Base-by-base conservation (phyloP, 2,797 vertebrate species). In the Anomalospiza imberbis region DNA sequence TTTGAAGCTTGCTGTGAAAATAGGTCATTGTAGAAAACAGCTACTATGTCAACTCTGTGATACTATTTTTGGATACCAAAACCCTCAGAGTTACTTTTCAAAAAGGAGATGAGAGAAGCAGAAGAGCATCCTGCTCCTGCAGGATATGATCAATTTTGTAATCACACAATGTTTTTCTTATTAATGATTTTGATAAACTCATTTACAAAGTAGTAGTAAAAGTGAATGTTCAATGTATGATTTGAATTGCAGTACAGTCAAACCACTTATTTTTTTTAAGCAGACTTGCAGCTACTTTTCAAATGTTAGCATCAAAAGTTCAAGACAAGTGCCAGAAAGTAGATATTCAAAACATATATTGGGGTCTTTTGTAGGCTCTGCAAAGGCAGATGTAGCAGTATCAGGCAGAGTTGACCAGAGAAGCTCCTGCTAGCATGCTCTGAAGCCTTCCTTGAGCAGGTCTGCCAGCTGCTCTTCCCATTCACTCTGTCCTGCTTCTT, bases 221-320 rank as follows among this genome's bases (percentile, higher is more conserved):
- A 92, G 54, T 55, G 31, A 78, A 76, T 40, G 38, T 57, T 89
- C 47, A 60, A 15, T 2, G 11, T 63, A 53, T 17, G 34, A 63
- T 73, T 89, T 93, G 88, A 92, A 88, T 73, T 89, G 68, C 77
- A 79, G 53, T 28, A 63, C 80, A 84, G 60, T 92, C 80, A 93
- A 81, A 88, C 40, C 22, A 47, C 10, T 50, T 34, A 32, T 42
- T 82, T 77, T 78, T 93, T 90, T 60, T n/a, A n/a, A 88, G 91
- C 60, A 93, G 67, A 26, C 53, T 82, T 85, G 26, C 45, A 79
- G 38, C 67, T 91, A 31, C 61, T 72, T 89, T 85, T 79, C 45
- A 85, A 94, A 48, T n/a, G 17, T n/a, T 86, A 71, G 25, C 28
- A 28, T 89, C 55, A 89, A 82, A 83, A 38, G 29, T 61, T 71